Percentiles rank a stretch among this genome's conserved stretches.
Conservation (phyloP, 2,888 invertebrate genomes). For the Temnothorax rugatulus region DNA sequence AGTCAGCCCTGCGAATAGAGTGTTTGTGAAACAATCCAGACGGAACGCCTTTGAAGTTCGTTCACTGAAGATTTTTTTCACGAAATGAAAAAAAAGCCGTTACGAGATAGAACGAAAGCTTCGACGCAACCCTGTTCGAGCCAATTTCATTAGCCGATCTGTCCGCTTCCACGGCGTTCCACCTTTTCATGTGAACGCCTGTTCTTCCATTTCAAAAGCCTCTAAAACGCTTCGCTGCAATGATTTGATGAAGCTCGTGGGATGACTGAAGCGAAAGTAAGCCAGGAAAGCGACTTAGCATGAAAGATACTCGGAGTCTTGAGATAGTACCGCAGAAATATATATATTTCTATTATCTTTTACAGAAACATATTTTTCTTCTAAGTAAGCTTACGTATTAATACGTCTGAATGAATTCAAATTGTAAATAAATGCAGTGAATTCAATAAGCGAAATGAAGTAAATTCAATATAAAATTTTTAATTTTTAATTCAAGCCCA, state of each 20-base stretch:
- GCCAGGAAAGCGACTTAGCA: slow-evolving; percentile 1
- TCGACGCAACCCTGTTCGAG: slow-evolving; percentile 17
- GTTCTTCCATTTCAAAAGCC: slow-evolving; percentile 40
- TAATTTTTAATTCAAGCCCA: background rate
- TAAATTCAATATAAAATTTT: background rate
- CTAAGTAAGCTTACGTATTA: background rate
- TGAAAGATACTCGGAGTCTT: background rate
- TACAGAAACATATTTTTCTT: background rate
- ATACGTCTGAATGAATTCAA: background rate
- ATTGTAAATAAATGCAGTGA: background rate
- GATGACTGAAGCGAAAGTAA: background rate
- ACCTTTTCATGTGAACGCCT: slow-evolving; percentile 18
- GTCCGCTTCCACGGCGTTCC: slow-evolving; percentile 16
- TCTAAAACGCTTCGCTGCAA: slow-evolving; percentile 27
- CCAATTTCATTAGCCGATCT: slow-evolving; percentile 69
- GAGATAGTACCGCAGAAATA: background rate
- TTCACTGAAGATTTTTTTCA: slow-evolving; percentile 53
- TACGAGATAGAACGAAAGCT: slow-evolving; percentile 20
- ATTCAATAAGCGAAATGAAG: background rate
- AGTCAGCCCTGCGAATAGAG: slow-evolving; percentile 7
- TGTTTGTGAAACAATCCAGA: slow-evolving; percentile 65
- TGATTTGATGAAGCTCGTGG: slow-evolving; percentile 38
- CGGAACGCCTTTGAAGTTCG: slow-evolving; percentile 47
- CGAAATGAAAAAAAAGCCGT: slow-evolving; percentile 20
- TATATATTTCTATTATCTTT: background rate